These are phyloP conservation scores for Alethe castanea DNA, from an alignment of 2,113 vertebrate genomes.

Conservation along the genomic window DNA sequence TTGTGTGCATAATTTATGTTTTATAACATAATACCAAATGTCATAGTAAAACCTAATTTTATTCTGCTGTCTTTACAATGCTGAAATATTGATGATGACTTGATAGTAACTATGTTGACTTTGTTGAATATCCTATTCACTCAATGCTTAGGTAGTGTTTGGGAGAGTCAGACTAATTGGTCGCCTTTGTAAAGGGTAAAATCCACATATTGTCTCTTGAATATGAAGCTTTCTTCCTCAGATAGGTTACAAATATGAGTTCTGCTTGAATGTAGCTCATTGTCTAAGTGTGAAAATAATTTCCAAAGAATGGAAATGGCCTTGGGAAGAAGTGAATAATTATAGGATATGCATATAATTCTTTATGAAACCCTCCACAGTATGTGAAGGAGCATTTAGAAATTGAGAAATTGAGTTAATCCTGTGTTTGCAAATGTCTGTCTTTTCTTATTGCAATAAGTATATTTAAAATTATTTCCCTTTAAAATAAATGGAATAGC, in stretches of 20 bases:
- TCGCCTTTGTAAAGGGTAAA: background rate
- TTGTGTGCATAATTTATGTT: background rate
- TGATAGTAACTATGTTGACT: background rate
- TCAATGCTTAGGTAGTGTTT: background rate
- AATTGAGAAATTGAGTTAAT: background rate
- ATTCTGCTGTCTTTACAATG: background rate
- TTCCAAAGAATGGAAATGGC: background rate
- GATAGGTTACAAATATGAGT: background rate
- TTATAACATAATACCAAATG: background rate
- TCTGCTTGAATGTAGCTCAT: background rate
- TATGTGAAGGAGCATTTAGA: background rate
- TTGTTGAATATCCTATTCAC: background rate
- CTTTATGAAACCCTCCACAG: background rate
- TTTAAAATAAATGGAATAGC: background rate
- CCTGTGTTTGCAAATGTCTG: background rate
- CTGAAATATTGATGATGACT: slow-evolving; percentile 9
- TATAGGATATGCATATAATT: background rate
- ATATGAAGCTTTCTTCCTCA: background rate
- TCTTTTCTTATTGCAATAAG: background rate
- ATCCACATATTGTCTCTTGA: background rate
- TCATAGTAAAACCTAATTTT: background rate
- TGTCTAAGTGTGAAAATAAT: background rate
- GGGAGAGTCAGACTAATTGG: background rate
- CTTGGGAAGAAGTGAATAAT: background rate
- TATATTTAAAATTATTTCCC: background rate